Percentiles rank a stretch among this genome's conserved stretches.
These are phyloP conservation scores for Chrysocyon brachyurus DNA, from an alignment of 2,797 vertebrate genomes.

Conservation along the genomic window DNA sequence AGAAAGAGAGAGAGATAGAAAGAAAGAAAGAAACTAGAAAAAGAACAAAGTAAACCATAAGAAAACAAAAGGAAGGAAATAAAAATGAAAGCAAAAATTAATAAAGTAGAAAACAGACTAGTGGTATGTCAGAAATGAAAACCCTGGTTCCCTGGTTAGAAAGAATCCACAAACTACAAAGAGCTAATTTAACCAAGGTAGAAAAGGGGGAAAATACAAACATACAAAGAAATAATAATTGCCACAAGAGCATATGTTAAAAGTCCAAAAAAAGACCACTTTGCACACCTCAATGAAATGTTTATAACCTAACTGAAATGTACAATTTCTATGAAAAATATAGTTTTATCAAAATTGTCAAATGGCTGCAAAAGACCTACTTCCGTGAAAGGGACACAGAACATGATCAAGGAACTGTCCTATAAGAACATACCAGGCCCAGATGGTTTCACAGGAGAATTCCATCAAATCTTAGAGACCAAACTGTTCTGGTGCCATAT, in stretches of 20 bases:
- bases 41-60: slow-evolving; percentile 30
- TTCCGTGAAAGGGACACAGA: not conserved
- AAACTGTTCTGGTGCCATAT: not conserved
- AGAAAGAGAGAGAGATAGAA: too few relatives aligned
- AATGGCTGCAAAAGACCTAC: not conserved
- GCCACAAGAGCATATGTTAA: not conserved
- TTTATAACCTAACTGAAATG: not conserved
- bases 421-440: not conserved
- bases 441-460: not conserved
- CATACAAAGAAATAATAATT: not conserved
- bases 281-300: not conserved
- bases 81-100: not conserved
- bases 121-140: not conserved
- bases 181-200: not conserved
- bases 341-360: not conserved
- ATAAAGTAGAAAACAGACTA: not conserved
- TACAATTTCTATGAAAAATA: not conserved
- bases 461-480: not conserved
- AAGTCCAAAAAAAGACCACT: not conserved
- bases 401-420: not conserved
- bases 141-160: not conserved
- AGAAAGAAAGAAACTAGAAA: not conserved
- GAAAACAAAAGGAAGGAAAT: not conserved
- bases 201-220: not conserved
- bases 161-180: not conserved